Conservation (phyloP, 2,888 invertebrate genomes). For the Drosophila peninsularis region DNA sequence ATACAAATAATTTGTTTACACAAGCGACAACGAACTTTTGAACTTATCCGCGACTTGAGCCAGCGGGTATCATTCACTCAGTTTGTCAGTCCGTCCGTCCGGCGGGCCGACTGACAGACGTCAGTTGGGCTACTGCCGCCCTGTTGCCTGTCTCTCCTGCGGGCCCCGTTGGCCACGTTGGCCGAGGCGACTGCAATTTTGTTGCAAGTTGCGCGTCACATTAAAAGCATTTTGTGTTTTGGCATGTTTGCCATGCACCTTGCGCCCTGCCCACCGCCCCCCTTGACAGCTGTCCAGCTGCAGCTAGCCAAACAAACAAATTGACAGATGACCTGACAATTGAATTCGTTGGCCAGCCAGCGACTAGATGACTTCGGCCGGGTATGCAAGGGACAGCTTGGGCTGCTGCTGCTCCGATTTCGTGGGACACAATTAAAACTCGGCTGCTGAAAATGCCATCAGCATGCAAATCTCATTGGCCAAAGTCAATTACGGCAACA, state of each 20-base stretch:
- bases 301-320: constrained; percentile 72
- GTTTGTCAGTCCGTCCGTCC: constrained; percentile 24
- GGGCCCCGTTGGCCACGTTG: neutral
- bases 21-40: constrained; percentile 79
- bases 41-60: constrained; percentile 66
- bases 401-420: constrained; percentile 15
- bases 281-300: constrained; percentile 71
- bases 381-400: constrained; percentile 21
- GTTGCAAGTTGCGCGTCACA: constrained; percentile 75
- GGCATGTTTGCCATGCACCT: constrained; percentile 53
- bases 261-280: constrained; percentile 21
- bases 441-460: constrained; percentile 67
- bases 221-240: constrained; percentile 74
- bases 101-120: constrained; percentile 11
- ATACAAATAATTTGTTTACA: constrained; percentile 79
- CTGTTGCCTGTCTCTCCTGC: constrained; percentile 34
- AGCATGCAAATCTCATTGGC: constrained; percentile 66
- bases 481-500: constrained; percentile 61
- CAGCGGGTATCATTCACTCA: constrained; percentile 28
- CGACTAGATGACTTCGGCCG: constrained; percentile 27
- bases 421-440: constrained; percentile 66
- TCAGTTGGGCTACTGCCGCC: constrained; percentile 48
- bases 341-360: constrained; percentile 59
- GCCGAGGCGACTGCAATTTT: constrained; percentile 58
- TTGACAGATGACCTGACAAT: constrained; percentile 80